These are phyloP conservation scores for Thomomys bottae DNA, from an alignment of 2,113 vertebrate genomes.

Conservation along the genomic window DNA sequence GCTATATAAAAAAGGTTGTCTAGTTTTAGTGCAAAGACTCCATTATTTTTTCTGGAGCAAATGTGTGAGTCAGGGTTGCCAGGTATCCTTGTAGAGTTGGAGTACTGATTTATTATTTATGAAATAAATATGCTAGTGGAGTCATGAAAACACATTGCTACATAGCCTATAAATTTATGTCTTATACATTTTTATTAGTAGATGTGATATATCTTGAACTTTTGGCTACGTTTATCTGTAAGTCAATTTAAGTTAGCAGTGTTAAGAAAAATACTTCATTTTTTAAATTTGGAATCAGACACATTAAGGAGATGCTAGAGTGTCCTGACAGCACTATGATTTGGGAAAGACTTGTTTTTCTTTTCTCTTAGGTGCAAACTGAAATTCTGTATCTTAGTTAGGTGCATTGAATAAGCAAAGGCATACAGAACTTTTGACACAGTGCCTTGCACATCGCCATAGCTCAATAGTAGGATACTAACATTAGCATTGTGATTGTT, in stretches of 20 bases:
- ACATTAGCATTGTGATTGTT: not conserved
- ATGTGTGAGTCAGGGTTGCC: conserved; percentile 12
- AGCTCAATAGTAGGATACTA: not conserved
- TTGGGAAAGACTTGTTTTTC: not conserved
- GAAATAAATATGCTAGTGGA: conserved; percentile 57
- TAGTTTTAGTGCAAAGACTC: conserved; percentile 51
- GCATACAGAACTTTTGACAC: not conserved
- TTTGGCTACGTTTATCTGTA: not conserved
- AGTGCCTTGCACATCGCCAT: not conserved
- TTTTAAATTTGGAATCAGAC: conserved; percentile 26
- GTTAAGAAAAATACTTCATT: conserved; percentile 14
- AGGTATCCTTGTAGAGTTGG: not conserved
- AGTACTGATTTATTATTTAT: conserved; percentile 64
- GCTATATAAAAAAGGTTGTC: conserved; percentile 25
- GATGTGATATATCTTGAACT: not conserved
- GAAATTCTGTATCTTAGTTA: not conserved
- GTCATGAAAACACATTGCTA: conserved; percentile 48
- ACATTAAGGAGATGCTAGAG: not conserved
- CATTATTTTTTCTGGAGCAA: conserved; percentile 8
- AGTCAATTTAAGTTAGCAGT: conserved; percentile 21
- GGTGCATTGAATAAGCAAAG: conserved; percentile 6
- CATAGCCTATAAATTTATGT: not conserved
- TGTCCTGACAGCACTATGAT: not conserved
- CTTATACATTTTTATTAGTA: not conserved
- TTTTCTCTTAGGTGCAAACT: conserved; percentile 2